Conservation (phyloP, 2,113 vertebrate species). For the Brachyistius frenatus region DNA sequence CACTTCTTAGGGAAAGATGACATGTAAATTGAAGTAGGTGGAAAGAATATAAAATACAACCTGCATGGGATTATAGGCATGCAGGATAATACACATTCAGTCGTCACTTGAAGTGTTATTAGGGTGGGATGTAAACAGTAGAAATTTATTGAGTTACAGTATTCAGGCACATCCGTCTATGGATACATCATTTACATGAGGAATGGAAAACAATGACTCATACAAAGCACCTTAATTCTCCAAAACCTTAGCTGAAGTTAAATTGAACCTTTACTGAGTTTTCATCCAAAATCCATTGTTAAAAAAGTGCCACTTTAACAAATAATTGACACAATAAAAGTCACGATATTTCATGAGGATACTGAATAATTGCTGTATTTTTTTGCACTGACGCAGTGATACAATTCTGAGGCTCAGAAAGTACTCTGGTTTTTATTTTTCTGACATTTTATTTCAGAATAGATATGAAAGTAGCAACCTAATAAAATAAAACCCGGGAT, state of each 20-base stretch:
- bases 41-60: conserved; percentile 10
- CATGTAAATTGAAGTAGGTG: conserved; percentile 6
- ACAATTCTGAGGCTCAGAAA: neutral
- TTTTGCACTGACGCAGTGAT: neutral
- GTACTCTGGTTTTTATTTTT: too few relatives aligned
- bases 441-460: neutral
- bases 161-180: conserved; percentile 42
- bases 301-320: neutral
- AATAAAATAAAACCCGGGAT: too few relatives aligned
- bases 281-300: conserved; percentile 17
- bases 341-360: neutral
- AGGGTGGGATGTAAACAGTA: neutral
- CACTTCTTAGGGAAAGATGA: conserved; percentile 12
- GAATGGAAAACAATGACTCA: conserved; percentile 27
- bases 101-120: conserved; percentile 19
- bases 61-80: conserved; percentile 19
- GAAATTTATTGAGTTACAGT: conserved; percentile 43
- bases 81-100: conserved; percentile 18
- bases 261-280: neutral
- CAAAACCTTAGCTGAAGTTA: neutral
- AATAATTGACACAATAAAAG: conserved; percentile 5
- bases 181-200: conserved; percentile 41
- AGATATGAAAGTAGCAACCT: neutral
- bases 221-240: conserved; percentile 19
- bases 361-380: too few relatives aligned